A percentile compares a stretch with the other conserved stretches of the same genome.
Conservation (phyloP, 2,888 invertebrate species). For the Morpho deidamia region DNA sequence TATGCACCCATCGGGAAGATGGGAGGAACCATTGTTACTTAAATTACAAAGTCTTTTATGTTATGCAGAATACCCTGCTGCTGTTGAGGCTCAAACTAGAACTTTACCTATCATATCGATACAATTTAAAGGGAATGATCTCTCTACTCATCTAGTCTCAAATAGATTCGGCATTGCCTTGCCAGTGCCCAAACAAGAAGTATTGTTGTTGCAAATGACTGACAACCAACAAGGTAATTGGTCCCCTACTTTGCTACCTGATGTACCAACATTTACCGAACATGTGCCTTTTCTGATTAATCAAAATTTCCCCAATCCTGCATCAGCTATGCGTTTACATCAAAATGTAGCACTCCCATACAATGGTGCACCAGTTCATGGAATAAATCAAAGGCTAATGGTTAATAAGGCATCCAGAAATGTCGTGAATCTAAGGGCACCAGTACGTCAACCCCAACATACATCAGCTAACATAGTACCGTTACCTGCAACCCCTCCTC, state of each 20-base stretch:
- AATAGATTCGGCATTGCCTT: conserved; percentile 65
- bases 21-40: conserved; percentile 68
- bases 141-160: conserved; percentile 62
- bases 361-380: conserved; percentile 48
- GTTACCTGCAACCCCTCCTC: conserved; percentile 26
- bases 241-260: conserved; percentile 45
- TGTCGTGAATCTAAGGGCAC: conserved; percentile 52
- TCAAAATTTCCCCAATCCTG: conserved; percentile 67
- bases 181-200: conserved; percentile 68
- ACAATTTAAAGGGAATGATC: conserved; percentile 67
- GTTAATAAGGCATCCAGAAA: conserved; percentile 54
- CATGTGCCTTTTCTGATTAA: conserved; percentile 64
- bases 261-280: conserved; percentile 47
- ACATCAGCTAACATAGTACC: conserved; percentile 22
- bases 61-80: conserved; percentile 57
- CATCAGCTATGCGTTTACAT: conserved; percentile 61
- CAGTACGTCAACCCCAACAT: conserved; percentile 53
- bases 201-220: conserved; percentile 41
- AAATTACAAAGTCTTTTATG: conserved; percentile 62
- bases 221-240: conserved; percentile 46
- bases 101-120: conserved; percentile 62
- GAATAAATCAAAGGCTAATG: conserved; percentile 53
- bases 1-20: conserved; percentile 67
- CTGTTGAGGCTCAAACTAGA: conserved; percentile 55
- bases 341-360: conserved; percentile 52